Evolutionary conservation across 1,140 invertebrate species (phyloP), one percentile per base, ranked within the genome.

Genomic region (Uloborus diversus): DNA sequence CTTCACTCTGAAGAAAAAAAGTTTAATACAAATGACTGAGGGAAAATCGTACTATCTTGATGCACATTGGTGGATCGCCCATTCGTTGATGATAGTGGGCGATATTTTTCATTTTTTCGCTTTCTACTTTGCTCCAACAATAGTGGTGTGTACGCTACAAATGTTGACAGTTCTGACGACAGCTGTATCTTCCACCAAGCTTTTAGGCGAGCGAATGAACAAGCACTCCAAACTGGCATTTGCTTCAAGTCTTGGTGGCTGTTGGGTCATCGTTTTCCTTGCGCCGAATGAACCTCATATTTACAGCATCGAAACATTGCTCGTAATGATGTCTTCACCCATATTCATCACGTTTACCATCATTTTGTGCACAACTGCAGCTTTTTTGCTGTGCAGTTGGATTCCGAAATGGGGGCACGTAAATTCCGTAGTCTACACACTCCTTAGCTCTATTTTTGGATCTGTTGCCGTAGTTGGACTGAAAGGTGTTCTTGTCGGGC

Each of bases 401-500:
- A 78, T 66, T 37, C 73, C 73, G 1, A 78, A 56, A 37, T 78
- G 33, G 28, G 59, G 61, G 0, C 20, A 65, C 4, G 30, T 57
- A 7, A 65, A 66, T 32, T 78, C 73, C 20, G 20, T 78, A 14
- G 49, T 47, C 2, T 78, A 56, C 20, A 66, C 62, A 1, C n/a
- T 78, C 13, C 61, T 65, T 56, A 78, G 61, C 30, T 42, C 73
- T 23, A 64, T 78, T 56, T 66, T 78, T 30, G 73, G 73, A 56
- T 78, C 73, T 30, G 32, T 66, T 0, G 37, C 57, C 23, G 62
- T 78, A 0, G 33, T 78, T 23, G 73, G 37, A 30, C 9, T 78
- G 20, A 78, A 78, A 56, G 73, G 73, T 1, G 30, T 78, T 53
- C 23, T 66, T 37, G n/a, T 78, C 3, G 49, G 23, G 5, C 66